Percentiles rank a stretch among this genome's conserved stretches.
Conservation (phyloP, 2,888 invertebrate genomes). For the Allolobophora icterica region DNA sequence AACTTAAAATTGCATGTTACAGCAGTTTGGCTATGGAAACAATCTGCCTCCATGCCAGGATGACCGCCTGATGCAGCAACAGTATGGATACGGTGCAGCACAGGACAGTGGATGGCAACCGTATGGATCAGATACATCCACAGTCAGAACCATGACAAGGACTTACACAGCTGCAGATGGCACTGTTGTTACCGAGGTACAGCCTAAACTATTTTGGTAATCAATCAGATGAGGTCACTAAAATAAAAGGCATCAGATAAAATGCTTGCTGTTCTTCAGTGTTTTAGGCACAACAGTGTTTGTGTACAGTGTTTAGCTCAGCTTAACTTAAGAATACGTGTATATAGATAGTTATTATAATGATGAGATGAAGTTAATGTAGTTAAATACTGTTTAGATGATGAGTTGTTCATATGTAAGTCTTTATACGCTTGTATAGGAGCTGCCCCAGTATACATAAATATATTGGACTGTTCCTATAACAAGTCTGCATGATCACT, state of each 20-base stretch:
- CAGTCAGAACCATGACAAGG: slow-evolving; percentile 27
- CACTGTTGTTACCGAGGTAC: slow-evolving; percentile 39
- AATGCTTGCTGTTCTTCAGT: neutral
- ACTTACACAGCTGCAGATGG: slow-evolving; percentile 40
- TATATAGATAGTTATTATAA: neutral
- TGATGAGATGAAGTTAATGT: neutral
- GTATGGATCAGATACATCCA: slow-evolving; percentile 25
- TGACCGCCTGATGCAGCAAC: slow-evolving; percentile 21
- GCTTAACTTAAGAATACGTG: neutral
- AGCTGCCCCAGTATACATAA: too few relatives aligned
- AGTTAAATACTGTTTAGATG: slow-evolving; percentile 11
- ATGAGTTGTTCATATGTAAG: neutral
- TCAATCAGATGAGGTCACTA: neutral
- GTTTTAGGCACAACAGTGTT: neutral
- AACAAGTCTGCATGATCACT: too few relatives aligned
- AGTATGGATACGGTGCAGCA: neutral
- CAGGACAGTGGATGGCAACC: neutral
- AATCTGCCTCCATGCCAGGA: neutral
- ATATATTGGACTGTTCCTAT: too few relatives aligned
- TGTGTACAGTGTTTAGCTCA: neutral
- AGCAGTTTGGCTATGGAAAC: slow-evolving; percentile 19
- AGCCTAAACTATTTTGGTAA: neutral
- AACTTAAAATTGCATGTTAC: neutral
- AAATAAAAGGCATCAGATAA: too few relatives aligned
- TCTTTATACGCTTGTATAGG: too few relatives aligned